Evolutionary conservation across 2,797 vertebrate species (phyloP).

Genomic region (Hyperoplus immaculatus): DNA sequence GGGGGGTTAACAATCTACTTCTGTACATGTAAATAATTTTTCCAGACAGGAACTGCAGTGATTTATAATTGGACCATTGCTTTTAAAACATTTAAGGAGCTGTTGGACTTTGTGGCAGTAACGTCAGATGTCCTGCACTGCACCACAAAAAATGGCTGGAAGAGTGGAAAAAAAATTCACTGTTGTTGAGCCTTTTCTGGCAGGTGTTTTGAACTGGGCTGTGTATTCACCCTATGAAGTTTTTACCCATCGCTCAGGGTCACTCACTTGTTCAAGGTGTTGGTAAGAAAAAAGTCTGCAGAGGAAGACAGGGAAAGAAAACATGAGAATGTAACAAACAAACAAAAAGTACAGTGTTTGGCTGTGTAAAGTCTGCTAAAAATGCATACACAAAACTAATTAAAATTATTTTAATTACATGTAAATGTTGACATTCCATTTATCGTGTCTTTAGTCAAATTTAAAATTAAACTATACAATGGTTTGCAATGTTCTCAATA

Average conservation of each 20-base stretch:
- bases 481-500: not conserved
- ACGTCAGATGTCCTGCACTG: constrained; percentile 43
- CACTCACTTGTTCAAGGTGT: constrained; percentile 38
- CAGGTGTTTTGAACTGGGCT: constrained; percentile 46
- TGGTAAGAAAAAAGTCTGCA: constrained; percentile 32
- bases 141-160: constrained; percentile 42
- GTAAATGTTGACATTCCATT: constrained; percentile 4
- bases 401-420: not conserved
- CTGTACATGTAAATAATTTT: not conserved
- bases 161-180: constrained; percentile 19
- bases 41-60: not conserved
- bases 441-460: not conserved
- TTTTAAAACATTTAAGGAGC: not conserved
- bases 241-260: constrained; percentile 57
- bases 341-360: constrained; percentile 5
- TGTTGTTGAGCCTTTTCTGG: constrained; percentile 29
- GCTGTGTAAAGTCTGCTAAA: not conserved
- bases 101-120: not conserved
- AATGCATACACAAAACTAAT: not conserved
- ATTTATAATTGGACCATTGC: not conserved
- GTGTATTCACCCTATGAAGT: constrained; percentile 18
- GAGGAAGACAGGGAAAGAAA: constrained; percentile 8
- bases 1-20: not conserved
- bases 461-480: too few species aligned
- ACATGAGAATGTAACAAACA: constrained; percentile 2